These are phyloP conservation scores for Catajapyx aquilonaris DNA, from an alignment of 1,140 invertebrate genomes.

Conservation along the genomic window DNA sequence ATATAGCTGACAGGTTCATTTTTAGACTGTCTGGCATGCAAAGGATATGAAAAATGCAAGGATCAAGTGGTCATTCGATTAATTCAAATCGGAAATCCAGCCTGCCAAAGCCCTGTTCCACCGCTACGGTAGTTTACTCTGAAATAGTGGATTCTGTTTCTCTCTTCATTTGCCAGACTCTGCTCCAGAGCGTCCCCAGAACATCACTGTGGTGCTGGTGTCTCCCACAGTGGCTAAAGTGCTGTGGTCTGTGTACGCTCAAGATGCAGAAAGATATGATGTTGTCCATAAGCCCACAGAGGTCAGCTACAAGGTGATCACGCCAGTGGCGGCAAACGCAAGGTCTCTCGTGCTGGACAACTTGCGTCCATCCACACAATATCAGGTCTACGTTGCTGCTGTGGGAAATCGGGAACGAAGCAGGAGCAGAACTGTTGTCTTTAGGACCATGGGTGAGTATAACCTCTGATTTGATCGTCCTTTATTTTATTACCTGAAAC, in stretches of 20 bases:
- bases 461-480: not conserved
- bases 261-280: conserved; percentile 59
- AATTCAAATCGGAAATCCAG: no score
- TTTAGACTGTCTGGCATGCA: no score
- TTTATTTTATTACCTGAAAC: not conserved
- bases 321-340: conserved; percentile 49
- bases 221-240: conserved; percentile 59
- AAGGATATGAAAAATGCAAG: no score
- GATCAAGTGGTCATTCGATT: no score
- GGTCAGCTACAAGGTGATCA: conserved; percentile 35
- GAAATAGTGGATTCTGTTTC: no score
- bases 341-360: conserved; percentile 58
- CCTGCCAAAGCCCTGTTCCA: no score
- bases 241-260: conserved; percentile 51
- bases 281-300: conserved; percentile 62
- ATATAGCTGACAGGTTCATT: no score
- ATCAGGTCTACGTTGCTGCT: conserved; percentile 59
- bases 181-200: conserved; percentile 52
- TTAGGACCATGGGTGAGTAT: conserved; percentile 58
- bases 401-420: conserved; percentile 48
- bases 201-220: conserved; percentile 64
- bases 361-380: conserved; percentile 61
- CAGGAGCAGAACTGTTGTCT: conserved; percentile 53
- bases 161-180: no score
- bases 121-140: no score